A percentile compares a stretch with the other conserved stretches of the same genome.
Conservation (phyloP, 1,140 invertebrate species). For the Chionoecetes opilio region DNA sequence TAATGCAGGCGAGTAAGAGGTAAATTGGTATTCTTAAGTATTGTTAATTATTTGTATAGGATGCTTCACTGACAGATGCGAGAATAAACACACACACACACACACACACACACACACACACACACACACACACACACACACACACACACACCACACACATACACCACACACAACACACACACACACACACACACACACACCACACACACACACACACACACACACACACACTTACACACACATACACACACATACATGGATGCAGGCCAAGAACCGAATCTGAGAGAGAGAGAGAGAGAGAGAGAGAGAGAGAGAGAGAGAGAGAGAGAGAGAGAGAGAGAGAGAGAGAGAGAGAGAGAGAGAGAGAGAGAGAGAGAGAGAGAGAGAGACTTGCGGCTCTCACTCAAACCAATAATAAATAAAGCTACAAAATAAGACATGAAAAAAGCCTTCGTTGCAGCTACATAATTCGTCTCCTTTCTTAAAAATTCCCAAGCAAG, state of each 20-base stretch:
- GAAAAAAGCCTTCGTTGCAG: too few species aligned
- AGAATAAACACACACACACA: neutral
- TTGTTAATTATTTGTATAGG: neutral
- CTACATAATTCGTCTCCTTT: too few species aligned
- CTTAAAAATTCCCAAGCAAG: too few species aligned
- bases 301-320: too few species aligned
- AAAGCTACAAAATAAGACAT: too few species aligned
- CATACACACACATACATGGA: neutral
- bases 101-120: slow-evolving; percentile 25
- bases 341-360: too few species aligned
- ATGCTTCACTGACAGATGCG: neutral
- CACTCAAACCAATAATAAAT: too few species aligned
- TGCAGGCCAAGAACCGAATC: neutral
- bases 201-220: slow-evolving; percentile 27
- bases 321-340: too few species aligned
- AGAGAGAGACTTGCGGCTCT: too few species aligned
- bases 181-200: slow-evolving; percentile 12
- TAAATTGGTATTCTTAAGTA: neutral
- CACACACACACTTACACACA: slow-evolving; percentile 13
- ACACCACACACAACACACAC: slow-evolving; percentile 23
- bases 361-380: too few species aligned
- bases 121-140: slow-evolving; percentile 23
- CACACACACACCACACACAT: slow-evolving; percentile 3
- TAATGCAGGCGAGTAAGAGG: neutral
- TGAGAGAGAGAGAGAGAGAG: neutral